Conservation (phyloP, 2,797 vertebrate genomes). For the Alauda arvensis region DNA sequence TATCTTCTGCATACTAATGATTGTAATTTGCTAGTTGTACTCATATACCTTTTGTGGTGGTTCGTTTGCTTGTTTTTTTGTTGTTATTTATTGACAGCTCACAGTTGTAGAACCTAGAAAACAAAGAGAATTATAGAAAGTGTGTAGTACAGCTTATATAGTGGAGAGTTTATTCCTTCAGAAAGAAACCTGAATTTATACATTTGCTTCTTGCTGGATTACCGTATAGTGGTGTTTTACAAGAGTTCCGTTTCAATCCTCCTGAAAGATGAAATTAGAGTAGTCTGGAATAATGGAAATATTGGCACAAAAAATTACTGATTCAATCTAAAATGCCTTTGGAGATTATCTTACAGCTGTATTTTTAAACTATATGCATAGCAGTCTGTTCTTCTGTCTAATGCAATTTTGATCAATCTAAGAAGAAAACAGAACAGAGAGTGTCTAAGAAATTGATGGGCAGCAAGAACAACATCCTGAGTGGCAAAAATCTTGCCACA, state of each 20-base stretch:
- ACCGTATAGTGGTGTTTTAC: not conserved
- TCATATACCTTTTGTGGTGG: accelerated
- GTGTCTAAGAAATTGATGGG: not conserved
- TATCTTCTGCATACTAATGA: not conserved
- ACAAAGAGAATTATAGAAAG: not conserved
- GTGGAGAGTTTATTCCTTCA: not conserved
- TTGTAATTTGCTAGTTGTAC: not conserved
- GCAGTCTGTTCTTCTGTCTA: constrained; percentile 12
- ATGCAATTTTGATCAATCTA: constrained; percentile 4
- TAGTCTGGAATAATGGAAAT: constrained; percentile 10
- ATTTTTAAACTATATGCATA: not conserved
- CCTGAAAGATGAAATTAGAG: not conserved
- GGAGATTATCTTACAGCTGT: not conserved
- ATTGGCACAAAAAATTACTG: constrained; percentile 4
- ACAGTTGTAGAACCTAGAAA: not conserved
- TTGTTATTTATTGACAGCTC: not conserved
- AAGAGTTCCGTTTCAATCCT: not conserved
- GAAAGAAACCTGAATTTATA: not conserved
- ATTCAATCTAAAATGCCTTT: not conserved
- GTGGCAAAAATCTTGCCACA: not conserved
- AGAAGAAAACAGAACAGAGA: not conserved
- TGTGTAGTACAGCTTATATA: not conserved
- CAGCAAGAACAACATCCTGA: not conserved
- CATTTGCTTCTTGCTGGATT: not conserved
- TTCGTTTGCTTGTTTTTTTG: not conserved